Conservation (phyloP, 2,113 vertebrate genomes). For the Urocolius indicus region DNA sequence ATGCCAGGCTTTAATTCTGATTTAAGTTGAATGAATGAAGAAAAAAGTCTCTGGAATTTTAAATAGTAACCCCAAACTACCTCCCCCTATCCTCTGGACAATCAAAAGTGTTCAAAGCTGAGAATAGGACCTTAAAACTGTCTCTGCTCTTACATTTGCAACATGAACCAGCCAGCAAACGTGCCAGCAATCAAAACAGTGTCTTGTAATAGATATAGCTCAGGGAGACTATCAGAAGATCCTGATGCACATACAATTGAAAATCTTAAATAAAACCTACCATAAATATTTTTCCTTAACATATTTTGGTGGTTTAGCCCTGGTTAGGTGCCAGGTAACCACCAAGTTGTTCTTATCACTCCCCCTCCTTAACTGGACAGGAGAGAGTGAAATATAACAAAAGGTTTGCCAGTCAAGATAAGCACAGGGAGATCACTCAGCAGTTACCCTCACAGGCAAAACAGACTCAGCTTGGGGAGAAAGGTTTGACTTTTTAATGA, state of each 20-base stretch:
- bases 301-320: background rate
- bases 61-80: background rate
- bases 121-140: background rate
- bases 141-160: background rate
- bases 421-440: too few species aligned
- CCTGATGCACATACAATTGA: background rate
- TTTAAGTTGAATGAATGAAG: background rate
- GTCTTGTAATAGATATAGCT: background rate
- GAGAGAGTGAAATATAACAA: too few species aligned
- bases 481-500: too few species aligned
- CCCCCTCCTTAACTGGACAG: too few species aligned
- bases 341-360: too few species aligned
- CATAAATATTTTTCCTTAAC: background rate
- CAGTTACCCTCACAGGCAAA: too few species aligned
- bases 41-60: background rate
- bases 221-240: background rate
- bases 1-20: background rate
- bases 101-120: constrained; percentile 7
- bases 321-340: too few species aligned
- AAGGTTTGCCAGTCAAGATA: too few species aligned
- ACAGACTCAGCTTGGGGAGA: too few species aligned
- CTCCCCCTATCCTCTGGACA: background rate
- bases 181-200: background rate
- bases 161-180: too few species aligned
- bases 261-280: background rate